These are phyloP conservation scores for Tamias sibiricus DNA, from an alignment of 2,113 vertebrate species.

Conservation along the genomic window DNA sequence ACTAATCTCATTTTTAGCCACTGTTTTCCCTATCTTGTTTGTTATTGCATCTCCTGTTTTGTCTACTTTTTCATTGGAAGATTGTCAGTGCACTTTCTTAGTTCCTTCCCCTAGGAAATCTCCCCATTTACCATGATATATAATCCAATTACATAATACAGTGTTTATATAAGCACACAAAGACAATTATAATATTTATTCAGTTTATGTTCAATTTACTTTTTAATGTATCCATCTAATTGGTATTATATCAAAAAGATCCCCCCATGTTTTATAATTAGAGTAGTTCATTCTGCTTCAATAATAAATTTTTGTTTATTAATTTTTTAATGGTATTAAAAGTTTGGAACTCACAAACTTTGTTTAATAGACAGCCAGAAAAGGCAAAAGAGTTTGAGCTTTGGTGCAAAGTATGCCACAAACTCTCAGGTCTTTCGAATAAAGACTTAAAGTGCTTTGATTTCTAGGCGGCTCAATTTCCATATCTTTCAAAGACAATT, in stretches of 20 bases:
- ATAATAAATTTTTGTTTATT: not conserved
- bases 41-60: slow-evolving; percentile 31
- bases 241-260: not conserved
- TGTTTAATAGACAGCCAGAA: not conserved
- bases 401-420: not conserved
- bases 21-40: not conserved
- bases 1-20: not conserved
- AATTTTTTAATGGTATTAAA: not conserved
- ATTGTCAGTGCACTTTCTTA: not conserved
- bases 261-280: slow-evolving; percentile 18
- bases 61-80: not conserved
- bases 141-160: not conserved
- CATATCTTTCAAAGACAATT: not conserved
- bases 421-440: not conserved
- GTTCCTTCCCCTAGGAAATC: not conserved
- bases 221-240: slow-evolving; percentile 55
- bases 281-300: not conserved
- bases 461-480: not conserved
- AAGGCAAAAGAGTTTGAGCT: not conserved
- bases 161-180: slow-evolving; percentile 40
- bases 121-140: slow-evolving; percentile 13
- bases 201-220: slow-evolving; percentile 44
- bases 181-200: slow-evolving; percentile 37
- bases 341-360: not conserved
- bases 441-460: not conserved